Percentiles rank a stretch among this genome's conserved stretches.
Evolutionary conservation across 2,888 invertebrate genomes (phyloP).

Genomic region (Ditula angustiorana): DNA sequence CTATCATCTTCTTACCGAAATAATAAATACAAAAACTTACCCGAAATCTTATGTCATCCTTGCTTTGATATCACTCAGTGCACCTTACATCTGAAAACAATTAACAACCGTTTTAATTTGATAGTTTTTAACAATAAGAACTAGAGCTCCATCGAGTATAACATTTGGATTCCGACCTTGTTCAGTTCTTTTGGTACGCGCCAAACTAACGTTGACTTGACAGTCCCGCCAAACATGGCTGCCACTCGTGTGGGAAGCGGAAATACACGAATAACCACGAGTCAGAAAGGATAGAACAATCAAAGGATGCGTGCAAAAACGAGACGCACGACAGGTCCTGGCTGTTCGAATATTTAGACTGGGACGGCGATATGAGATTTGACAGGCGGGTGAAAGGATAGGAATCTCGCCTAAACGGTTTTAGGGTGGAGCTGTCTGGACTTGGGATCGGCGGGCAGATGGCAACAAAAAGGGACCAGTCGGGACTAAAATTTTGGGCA

Average conservation of each 20-base stretch:
- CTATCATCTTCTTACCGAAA: not conserved
- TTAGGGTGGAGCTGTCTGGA: conserved; percentile 86
- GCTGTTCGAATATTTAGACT: conserved; percentile 71
- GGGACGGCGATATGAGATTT: conserved; percentile 72
- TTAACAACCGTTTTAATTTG: not conserved
- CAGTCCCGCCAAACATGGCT: conserved; percentile 85
- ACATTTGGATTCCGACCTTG: conserved; percentile 71
- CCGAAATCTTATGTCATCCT: not conserved
- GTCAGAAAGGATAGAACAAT: conserved; percentile 77
- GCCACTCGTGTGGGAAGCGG: conserved; percentile 82
- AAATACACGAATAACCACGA: conserved; percentile 82
- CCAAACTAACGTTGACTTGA: conserved; percentile 83
- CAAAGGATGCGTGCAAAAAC: conserved; percentile 71
- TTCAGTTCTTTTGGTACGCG: conserved; percentile 70
- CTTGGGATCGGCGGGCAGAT: conserved; percentile 78
- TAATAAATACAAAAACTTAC: conserved; percentile 16
- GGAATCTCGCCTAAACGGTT: conserved; percentile 78
- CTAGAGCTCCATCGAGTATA: conserved; percentile 45
- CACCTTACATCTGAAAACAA: conserved; percentile 26
- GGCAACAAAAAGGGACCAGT: conserved; percentile 82
- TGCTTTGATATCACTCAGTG: not conserved
- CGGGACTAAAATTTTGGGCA: conserved; percentile 78
- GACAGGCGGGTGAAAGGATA: conserved; percentile 75
- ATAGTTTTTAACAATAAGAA: not conserved
- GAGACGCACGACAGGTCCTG: conserved; percentile 78